Evolutionary conservation across 2,888 invertebrate species (phyloP).

Genomic region (Diploptera punctata): DNA sequence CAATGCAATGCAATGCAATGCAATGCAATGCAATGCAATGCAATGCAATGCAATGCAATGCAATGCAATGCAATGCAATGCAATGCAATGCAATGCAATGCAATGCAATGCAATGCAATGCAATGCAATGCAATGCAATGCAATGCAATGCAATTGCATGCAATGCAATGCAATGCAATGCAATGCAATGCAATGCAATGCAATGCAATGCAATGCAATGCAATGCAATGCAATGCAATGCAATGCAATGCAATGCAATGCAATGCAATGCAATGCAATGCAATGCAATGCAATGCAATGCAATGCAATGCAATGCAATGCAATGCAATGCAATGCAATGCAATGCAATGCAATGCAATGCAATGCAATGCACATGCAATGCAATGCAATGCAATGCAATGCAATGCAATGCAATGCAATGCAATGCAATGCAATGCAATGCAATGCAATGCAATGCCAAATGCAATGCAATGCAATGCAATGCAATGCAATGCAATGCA

Average conservation of each 20-base stretch:
- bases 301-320: slow-evolving; percentile 5
- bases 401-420: not conserved
- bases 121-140: slow-evolving; percentile 1
- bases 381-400: slow-evolving; percentile 2
- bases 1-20: too few relatives aligned
- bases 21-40: too few relatives aligned
- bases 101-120: slow-evolving; percentile 4
- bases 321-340: not conserved
- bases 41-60: slow-evolving; percentile 11
- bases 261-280: not conserved
- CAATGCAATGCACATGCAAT: too few relatives aligned
- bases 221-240: not conserved
- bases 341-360: slow-evolving; percentile 5
- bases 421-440: not conserved
- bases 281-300: slow-evolving; percentile 1
- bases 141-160: too few relatives aligned
- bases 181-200: slow-evolving; percentile 12
- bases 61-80: slow-evolving; percentile 4
- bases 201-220: not conserved
- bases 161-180: too few relatives aligned
- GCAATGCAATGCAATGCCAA: too few relatives aligned
- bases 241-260: slow-evolving; percentile 4
- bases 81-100: not conserved
- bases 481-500: too few relatives aligned
- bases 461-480: too few relatives aligned